Percentiles rank a stretch among this genome's conserved stretches.
These are phyloP conservation scores for Busseola fusca DNA, from an alignment of 2,888 invertebrate species.

Conservation along the genomic window DNA sequence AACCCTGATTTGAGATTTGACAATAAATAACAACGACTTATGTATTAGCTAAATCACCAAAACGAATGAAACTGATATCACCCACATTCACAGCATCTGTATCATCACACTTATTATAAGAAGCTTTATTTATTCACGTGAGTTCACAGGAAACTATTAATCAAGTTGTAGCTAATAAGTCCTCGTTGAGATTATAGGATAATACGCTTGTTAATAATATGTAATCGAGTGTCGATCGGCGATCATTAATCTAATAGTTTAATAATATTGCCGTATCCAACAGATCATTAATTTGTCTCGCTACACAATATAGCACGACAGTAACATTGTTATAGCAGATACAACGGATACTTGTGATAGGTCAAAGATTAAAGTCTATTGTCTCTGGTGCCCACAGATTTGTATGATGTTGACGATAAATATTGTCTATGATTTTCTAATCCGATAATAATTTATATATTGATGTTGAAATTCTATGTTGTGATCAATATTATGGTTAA, in stretches of 20 bases:
- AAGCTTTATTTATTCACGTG: no score
- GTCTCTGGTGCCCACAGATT: constrained; percentile 29
- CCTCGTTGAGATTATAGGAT: constrained; percentile 36
- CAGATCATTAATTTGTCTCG: constrained; percentile 47
- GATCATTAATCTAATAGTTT: constrained; percentile 49
- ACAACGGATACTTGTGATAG: constrained; percentile 12
- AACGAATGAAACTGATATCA: no score
- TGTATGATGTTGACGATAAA: constrained; percentile 30
- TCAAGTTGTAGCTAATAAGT: constrained; percentile 52
- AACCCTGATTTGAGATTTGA: not conserved
- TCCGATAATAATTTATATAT: constrained; percentile 13
- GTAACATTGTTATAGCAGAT: constrained; percentile 13
- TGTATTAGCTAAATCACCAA: constrained; percentile 15
- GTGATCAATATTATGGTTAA: not conserved
- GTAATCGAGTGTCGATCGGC: constrained; percentile 32
- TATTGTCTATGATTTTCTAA: constrained; percentile 21
- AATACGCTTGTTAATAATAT: constrained; percentile 32
- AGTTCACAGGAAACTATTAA: no score
- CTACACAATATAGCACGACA: not conserved
- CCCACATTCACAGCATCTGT: constrained; percentile 17
- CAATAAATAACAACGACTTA: constrained; percentile 17
- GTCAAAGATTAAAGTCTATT: constrained; percentile 44
- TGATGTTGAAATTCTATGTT: constrained; percentile 8
- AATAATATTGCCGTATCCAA: constrained; percentile 28
- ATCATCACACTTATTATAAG: no score